Evolutionary conservation across 2,113 vertebrate species (phyloP), one percentile per base, ranked within the genome.

Genomic region (Gambusia holbrooki): DNA sequence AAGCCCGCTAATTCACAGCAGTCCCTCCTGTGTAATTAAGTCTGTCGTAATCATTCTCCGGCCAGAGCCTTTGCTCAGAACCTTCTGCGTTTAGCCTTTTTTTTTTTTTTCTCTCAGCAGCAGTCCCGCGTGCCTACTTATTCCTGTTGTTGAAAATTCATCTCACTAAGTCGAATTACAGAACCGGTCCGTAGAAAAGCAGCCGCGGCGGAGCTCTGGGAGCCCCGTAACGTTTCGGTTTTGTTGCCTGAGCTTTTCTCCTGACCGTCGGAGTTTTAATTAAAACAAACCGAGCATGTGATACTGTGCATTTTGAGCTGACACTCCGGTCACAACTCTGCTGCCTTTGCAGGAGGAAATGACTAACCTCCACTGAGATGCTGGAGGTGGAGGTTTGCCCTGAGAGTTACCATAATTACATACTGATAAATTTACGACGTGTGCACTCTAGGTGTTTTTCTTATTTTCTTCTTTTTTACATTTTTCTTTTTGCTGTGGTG

Each of bases 401-500:
- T 66, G 81, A 89, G 87, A 84, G 83, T 89, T 89, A 80, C 82
- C 83, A 79, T 90, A 91, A 93, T 92, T 90, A 89, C 77, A 91
- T 74, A 88, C 86, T 84, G 80, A 91, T 86, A 82, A 77, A 93
- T 94, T 92, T 92, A 93, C 88, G 84, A 92, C 66, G 88, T 92
- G 92, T 82, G 76, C 68, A 81, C 65, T 25, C 9, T 5, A 35
- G 84, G 51, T 25, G 5, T 58, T 87, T 42, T 42, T 88, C 76
- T 76, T 90, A 0, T 9, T 35, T 35, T 35, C 10, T 37, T 37
- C 35, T 37, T 37, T 37, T 37, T 37, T 12, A 37, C 12, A 0
- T 33, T 33, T 33, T 37, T 84, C 90, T 64, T 84, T 91, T 64
- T 83, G 86, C 88, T 73, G 80, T 67, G 73, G 87, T 76, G 60